Conservation (phyloP, 2,113 vertebrate species). For the Sander vitreus region DNA sequence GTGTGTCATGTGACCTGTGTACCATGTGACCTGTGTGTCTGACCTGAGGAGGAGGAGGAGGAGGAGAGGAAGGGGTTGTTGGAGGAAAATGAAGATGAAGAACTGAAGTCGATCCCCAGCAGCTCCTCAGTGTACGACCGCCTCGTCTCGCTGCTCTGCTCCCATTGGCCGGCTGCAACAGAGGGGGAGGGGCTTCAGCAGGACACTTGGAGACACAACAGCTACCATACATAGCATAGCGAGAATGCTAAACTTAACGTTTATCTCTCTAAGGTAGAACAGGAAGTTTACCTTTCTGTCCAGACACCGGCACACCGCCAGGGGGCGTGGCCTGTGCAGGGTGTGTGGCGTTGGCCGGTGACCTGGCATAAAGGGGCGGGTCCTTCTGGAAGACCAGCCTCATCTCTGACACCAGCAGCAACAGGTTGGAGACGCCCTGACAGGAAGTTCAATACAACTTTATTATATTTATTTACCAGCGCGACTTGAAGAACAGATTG, state of each 20-base stretch:
- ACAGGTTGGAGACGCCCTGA: constrained; percentile 79
- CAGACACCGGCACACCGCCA: neutral
- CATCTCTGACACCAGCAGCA: constrained; percentile 81
- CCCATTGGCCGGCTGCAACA: constrained; percentile 54
- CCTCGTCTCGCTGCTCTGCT: constrained; percentile 20
- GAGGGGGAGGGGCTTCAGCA: constrained; percentile 3
- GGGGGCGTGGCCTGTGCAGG: constrained; percentile 18
- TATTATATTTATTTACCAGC: no score
- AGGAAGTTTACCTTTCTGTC: constrained; percentile 32
- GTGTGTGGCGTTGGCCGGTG: neutral
- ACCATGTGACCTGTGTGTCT: neutral
- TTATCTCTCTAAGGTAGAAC: neutral
- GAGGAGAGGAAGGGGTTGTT: constrained; percentile 65
- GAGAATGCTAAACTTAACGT: neutral
- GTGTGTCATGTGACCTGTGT: no score
- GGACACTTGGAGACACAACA: neutral
- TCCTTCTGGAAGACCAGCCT: constrained; percentile 77
- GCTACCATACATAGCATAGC: neutral
- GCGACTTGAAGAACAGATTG: no score
- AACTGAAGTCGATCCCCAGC: constrained; percentile 78
- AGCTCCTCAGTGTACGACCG: constrained; percentile 81
- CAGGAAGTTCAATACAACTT: neutral
- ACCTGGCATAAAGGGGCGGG: constrained; percentile 78
- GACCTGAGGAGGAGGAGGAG: constrained; percentile 63
- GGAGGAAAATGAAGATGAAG: constrained; percentile 21